A percentile compares a stretch with the other conserved stretches of the same genome.
phyloP scores from a whole-genome alignment of 2,888 invertebrate genomes.

The Drosophila putrida region DNA sequence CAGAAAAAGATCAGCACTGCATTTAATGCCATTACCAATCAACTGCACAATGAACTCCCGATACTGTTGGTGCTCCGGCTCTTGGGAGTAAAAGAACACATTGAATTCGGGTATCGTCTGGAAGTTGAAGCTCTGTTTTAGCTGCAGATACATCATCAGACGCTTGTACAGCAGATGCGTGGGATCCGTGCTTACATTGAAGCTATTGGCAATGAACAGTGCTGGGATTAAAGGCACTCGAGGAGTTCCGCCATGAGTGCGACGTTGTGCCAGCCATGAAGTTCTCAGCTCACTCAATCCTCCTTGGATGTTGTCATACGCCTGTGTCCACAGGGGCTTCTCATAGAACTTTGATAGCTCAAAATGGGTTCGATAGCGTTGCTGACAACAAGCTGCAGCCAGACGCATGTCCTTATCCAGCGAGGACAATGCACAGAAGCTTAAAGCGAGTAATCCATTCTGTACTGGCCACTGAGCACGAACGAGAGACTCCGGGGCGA shows the following conservation, averaged over 20 bases:
- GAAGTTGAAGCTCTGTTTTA: slow-evolving; percentile 92
- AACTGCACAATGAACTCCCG: slow-evolving; percentile 92
- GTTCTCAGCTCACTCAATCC: slow-evolving; percentile 79
- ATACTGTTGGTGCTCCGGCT: slow-evolving; percentile 89
- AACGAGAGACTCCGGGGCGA: slow-evolving; percentile 91
- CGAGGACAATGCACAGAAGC: slow-evolving; percentile 90
- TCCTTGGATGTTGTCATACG: slow-evolving; percentile 84
- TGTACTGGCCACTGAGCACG: slow-evolving; percentile 90
- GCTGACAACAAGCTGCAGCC: slow-evolving; percentile 91
- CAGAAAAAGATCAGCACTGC: slow-evolving; percentile 90
- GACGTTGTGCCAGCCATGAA: slow-evolving; percentile 83
- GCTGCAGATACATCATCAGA: slow-evolving; percentile 91
- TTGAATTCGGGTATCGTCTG: slow-evolving; percentile 95
- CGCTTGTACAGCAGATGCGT: slow-evolving; percentile 91
- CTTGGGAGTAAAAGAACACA: slow-evolving; percentile 92
- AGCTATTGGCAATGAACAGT: slow-evolving; percentile 83
- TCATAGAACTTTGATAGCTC: slow-evolving; percentile 88
- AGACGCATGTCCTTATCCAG: slow-evolving; percentile 89
- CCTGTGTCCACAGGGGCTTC: slow-evolving; percentile 84
- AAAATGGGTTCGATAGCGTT: slow-evolving; percentile 91
- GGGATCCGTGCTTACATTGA: slow-evolving; percentile 91
- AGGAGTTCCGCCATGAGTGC: slow-evolving; percentile 82
- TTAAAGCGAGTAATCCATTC: slow-evolving; percentile 90
- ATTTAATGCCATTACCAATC: slow-evolving; percentile 91
- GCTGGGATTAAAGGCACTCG: slow-evolving; percentile 83